These are phyloP conservation scores for Platysternon megacephalum DNA, from an alignment of 2,113 vertebrate species.

Conservation along the genomic window DNA sequence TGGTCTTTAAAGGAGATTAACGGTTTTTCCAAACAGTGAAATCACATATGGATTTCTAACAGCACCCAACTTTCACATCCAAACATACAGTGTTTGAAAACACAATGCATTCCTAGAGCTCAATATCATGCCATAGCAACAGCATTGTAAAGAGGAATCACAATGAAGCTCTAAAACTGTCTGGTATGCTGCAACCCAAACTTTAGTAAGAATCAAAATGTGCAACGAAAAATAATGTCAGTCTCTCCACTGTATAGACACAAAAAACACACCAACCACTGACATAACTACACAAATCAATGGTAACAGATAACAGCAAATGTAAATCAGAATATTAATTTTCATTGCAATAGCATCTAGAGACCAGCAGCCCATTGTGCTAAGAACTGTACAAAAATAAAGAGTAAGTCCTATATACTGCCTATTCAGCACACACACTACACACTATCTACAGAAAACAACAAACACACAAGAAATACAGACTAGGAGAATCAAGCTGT, in stretches of 20 bases:
- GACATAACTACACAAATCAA: not conserved
- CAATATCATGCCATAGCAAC: not conserved
- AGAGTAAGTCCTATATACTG: not conserved
- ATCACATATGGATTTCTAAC: accelerated
- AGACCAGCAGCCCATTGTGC: not conserved
- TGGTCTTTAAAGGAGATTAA: not conserved
- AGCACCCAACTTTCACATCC: not conserved
- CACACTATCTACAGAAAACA: not conserved
- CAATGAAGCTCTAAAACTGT: not conserved
- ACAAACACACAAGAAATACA: not conserved
- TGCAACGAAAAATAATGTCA: not conserved
- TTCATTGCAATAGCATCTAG: not conserved
- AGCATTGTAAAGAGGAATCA: not conserved
- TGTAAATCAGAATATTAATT: not conserved
- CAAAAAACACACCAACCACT: not conserved
- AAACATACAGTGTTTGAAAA: not conserved
- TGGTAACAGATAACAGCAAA: not conserved
- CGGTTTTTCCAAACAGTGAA: not conserved
- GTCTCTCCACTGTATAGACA: accelerated
- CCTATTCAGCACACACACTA: not conserved
- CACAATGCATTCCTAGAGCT: not conserved
- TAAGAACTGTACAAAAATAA: accelerated
- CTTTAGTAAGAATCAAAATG: not conserved
- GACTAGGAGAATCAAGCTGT: not conserved
- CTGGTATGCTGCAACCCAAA: not conserved